A percentile compares a stretch with the other conserved stretches of the same genome.
Evolutionary conservation across 2,797 vertebrate species (phyloP).

Genomic region (Oreortyx pictus): DNA sequence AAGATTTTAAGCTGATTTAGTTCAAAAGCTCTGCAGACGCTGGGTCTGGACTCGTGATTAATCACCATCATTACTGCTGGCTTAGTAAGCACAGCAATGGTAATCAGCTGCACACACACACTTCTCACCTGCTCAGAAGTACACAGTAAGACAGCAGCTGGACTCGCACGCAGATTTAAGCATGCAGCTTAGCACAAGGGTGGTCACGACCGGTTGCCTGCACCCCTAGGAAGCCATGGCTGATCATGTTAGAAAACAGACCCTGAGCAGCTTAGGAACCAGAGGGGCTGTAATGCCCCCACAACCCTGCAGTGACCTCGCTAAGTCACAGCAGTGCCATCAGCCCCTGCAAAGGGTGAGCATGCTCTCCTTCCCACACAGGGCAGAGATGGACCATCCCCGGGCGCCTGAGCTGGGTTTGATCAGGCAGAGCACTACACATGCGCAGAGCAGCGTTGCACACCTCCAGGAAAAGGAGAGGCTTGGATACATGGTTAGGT

Average conservation of each 20-base stretch:
- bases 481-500: neutral
- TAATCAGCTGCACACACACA: neutral
- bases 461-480: neutral
- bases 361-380: neutral
- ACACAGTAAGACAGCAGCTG: neutral
- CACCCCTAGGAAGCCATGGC: neutral
- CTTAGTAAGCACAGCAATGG: neutral
- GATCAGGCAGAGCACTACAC: neutral
- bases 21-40: constrained; percentile 26
- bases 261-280: neutral
- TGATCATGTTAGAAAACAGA: neutral
- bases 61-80: neutral
- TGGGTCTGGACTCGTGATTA: constrained; percentile 23
- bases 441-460: neutral
- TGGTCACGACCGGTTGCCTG: neutral
- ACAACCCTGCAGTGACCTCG: rapidly evolving
- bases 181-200: neutral
- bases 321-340: neutral
- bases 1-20: constrained; percentile 64
- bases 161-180: neutral
- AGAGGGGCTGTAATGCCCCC: neutral
- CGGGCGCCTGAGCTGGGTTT: neutral
- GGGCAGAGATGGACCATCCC: neutral
- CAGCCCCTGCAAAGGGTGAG: neutral
- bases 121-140: neutral